phyloP scores from a whole-genome alignment of 2,113 vertebrate species.

The Mesitornis unicolor region DNA sequence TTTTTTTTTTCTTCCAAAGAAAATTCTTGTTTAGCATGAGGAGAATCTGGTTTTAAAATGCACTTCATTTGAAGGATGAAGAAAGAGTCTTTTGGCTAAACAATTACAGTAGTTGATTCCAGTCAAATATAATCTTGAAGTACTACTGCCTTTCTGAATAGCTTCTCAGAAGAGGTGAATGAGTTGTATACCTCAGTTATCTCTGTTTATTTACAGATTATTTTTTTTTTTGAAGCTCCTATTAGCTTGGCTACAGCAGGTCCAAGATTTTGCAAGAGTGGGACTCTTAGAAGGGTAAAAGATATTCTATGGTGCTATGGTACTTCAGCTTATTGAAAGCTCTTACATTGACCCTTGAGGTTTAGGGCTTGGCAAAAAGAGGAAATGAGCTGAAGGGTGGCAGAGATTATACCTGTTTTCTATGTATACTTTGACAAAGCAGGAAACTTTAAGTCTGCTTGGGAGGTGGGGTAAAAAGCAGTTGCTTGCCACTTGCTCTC shows the following conservation, averaged over 20 bases:
- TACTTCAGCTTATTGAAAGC: background rate
- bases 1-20: background rate
- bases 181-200: background rate
- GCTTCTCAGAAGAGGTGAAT: background rate
- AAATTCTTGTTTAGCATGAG: background rate
- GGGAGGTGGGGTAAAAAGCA: background rate
- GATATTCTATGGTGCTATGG: background rate
- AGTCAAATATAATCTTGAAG: background rate
- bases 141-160: background rate
- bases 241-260: background rate
- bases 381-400: background rate
- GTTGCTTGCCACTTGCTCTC: background rate
- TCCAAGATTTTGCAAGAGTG: background rate
- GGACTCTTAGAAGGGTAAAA: background rate
- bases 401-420: background rate
- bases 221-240: background rate
- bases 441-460: background rate
- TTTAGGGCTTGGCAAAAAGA: background rate
- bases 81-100: background rate
- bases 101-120: background rate
- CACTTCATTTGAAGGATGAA: background rate
- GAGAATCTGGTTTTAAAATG: background rate
- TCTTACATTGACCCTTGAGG: background rate
- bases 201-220: background rate
- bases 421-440: background rate